Percentiles rank a stretch among this genome's conserved stretches.
Conservation (phyloP, 2,797 vertebrate species). For the Enteromius treurensis region DNA sequence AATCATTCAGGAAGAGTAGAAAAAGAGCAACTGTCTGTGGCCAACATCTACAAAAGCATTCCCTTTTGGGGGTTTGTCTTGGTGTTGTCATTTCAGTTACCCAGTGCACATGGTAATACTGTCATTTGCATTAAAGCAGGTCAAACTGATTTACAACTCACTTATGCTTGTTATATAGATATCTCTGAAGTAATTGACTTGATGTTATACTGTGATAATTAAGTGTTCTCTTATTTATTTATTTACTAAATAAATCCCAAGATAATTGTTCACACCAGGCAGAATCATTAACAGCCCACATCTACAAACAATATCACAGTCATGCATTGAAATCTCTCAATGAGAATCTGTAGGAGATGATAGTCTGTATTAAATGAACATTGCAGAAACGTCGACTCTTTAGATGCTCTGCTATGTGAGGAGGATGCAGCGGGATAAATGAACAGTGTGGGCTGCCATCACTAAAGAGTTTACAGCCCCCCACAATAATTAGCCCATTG, state of each 20-base stretch:
- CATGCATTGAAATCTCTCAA: conserved; percentile 1
- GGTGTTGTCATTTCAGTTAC: no score
- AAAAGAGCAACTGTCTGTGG: not conserved
- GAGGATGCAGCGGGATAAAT: conserved; percentile 20
- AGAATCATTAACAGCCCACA: conserved; percentile 29
- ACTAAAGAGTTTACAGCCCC: conserved; percentile 38
- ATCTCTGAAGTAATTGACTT: not conserved
- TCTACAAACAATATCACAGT: conserved; percentile 17
- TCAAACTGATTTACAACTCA: not conserved
- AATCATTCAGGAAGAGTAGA: not conserved
- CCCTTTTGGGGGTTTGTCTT: not conserved
- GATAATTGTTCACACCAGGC: not conserved
- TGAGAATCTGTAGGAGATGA: conserved; percentile 5
- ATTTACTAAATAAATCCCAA: not conserved
- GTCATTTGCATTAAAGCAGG: not conserved
- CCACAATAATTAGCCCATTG: conserved; percentile 55
- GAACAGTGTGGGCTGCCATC: conserved; percentile 17
- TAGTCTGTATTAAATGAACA: conserved; percentile 6
- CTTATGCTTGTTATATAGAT: not conserved
- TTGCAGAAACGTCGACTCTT: conserved; percentile 6
- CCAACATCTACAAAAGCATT: not conserved
- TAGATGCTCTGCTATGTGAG: conserved; percentile 2
- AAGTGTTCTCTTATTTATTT: not conserved
- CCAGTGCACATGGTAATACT: no score
- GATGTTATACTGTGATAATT: not conserved